These are phyloP conservation scores for Chrysomela aeneicollis DNA, from an alignment of 2,888 invertebrate genomes.

Conservation along the genomic window DNA sequence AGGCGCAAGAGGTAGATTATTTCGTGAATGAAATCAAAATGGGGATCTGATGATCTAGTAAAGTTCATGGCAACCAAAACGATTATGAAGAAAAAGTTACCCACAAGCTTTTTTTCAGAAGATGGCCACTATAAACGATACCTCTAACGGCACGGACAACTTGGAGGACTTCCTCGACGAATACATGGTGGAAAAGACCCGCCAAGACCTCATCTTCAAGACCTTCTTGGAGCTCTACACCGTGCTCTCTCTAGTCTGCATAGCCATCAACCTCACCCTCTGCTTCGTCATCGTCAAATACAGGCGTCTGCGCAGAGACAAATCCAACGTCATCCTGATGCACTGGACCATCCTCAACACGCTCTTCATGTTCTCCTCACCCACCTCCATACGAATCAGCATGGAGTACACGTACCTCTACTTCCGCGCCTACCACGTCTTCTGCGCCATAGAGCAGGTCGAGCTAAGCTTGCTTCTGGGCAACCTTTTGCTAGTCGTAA, in stretches of 20 bases:
- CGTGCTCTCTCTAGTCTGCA: conserved; percentile 27
- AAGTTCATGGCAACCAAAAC: no score
- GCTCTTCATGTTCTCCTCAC: conserved; percentile 25
- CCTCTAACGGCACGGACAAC: neutral
- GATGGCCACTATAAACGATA: neutral
- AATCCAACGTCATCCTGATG: conserved; percentile 32
- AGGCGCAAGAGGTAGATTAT: no score
- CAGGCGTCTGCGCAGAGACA: conserved; percentile 31
- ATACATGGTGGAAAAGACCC: neutral
- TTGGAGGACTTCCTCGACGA: conserved; percentile 2
- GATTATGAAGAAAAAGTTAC: no score
- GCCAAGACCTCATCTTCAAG: neutral
- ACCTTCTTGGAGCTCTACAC: conserved; percentile 31
- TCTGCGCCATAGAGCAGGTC: conserved; percentile 13
- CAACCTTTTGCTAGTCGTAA: conserved; percentile 9
- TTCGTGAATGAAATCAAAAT: no score
- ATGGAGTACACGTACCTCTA: neutral
- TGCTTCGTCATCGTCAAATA: conserved; percentile 34
- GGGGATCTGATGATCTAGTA: no score
- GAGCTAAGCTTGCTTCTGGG: conserved; percentile 3
- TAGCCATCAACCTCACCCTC: conserved; percentile 31
- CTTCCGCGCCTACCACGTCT: neutral
- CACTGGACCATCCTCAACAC: conserved; percentile 34
- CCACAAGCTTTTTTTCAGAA: neutral
- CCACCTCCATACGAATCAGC: conserved; percentile 21